Base-by-base conservation (phyloP, 2,888 invertebrate species). In the Leucophora obtusa region DNA sequence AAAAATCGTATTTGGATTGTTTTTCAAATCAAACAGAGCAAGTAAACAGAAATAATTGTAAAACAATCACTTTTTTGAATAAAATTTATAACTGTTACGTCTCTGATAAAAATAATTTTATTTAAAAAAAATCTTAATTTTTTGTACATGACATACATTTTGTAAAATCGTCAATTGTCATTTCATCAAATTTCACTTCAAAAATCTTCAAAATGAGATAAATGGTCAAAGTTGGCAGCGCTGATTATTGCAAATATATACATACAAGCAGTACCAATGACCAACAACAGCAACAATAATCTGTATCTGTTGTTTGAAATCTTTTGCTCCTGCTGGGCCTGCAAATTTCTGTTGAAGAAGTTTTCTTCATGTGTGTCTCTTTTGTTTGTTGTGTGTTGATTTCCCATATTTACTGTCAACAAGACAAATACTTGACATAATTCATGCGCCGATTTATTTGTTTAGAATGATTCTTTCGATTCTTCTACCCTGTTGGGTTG, bases 321-420 rank as follows among this genome's bases (percentile, higher is more conserved):
- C 89, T 87, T 82, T 70, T 84, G 87, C 89, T 88, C 88, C 88
- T 86, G 88, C 88, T 88, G 88, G 85, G 88, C 86, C 77, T 59
- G 77, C 66, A 77, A 81, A 81, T 81, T 81, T 81, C 81, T 77
- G 81, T 81, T 81, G 81, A 81, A 81, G 77, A 74, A 81, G 81
- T 81, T 81, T 81, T 81, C 81, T 81, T 81, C 81, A 81, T 81
- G 81, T 81, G 81, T 77, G 81, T 81, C 81, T 82, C 81, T 63
- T 82, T 82, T 82, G 82, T 82, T 85, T 82, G 85, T 85, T 84
- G 86, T 84, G 86, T 86, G 78, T 81, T 88, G 87, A 89, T 90
- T 89, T 89, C 88, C 89, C 89, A 89, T 89, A 89, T 89, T 89
- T 89, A 89, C 89, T 89, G 89, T 89, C 89, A 89, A 88, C 89